Conservation (phyloP, 1,140 invertebrate species). For the Ceratina australensis region DNA sequence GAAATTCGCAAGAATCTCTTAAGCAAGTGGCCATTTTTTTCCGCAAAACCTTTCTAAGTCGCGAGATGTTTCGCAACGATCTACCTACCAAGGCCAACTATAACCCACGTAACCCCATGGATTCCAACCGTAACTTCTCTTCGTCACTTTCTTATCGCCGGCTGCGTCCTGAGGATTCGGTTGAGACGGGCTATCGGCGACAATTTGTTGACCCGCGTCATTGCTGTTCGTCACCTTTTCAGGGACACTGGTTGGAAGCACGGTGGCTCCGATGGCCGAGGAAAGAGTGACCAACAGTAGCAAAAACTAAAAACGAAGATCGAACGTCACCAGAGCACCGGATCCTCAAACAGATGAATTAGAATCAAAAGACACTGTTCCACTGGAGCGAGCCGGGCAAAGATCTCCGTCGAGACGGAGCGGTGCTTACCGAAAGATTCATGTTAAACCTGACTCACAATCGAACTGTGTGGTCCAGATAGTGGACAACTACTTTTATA, state of each 20-base stretch:
- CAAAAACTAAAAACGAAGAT: constrained; percentile 54
- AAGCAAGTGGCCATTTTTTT: background rate
- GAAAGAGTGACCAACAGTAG: constrained; percentile 57
- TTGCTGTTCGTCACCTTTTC: constrained; percentile 42
- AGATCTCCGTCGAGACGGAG: background rate
- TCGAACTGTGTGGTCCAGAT: constrained; percentile 53
- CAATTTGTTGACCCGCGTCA: constrained; percentile 36
- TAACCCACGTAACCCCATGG: constrained; percentile 42
- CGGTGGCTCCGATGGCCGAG: constrained; percentile 31
- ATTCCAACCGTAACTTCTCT: constrained; percentile 63
- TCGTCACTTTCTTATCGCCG: constrained; percentile 62
- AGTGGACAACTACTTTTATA: constrained; percentile 69
- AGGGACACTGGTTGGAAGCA: background rate
- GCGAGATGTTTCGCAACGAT: background rate
- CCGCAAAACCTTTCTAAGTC: background rate
- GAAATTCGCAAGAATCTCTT: background rate
- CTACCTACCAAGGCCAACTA: constrained; percentile 64
- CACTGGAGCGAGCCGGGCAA: background rate
- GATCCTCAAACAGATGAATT: background rate
- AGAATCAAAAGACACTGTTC: background rate
- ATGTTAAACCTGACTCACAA: constrained; percentile 54
- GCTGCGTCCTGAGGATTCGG: constrained; percentile 20
- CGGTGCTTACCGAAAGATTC: constrained; percentile 68
- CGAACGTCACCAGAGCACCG: background rate
- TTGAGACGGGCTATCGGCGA: constrained; percentile 20